Percentiles rank a stretch among this genome's conserved stretches.
Evolutionary conservation across 2,113 vertebrate genomes (phyloP).

Genomic region (Gavialis gangeticus): DNA sequence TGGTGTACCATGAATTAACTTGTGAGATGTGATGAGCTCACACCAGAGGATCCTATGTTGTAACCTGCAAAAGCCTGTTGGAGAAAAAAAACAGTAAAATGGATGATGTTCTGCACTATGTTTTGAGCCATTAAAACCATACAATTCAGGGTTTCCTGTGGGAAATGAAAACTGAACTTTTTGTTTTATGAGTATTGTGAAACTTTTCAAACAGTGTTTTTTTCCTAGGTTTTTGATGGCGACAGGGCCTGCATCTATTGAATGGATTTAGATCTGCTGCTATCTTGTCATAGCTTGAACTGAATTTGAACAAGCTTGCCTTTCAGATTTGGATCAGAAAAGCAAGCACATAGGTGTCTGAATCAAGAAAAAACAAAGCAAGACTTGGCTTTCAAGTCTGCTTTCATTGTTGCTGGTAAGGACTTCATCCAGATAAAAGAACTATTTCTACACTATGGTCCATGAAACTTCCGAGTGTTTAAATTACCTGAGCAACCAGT

Average conservation of each 20-base stretch:
- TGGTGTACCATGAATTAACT: neutral
- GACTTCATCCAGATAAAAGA: conserved; percentile 7
- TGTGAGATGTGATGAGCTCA: neutral
- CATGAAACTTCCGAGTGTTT: neutral
- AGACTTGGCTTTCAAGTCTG: conserved; percentile 15
- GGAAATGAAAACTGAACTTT: neutral
- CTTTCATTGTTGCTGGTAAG: neutral
- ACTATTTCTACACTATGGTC: neutral
- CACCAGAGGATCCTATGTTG: neutral
- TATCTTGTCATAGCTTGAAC: neutral
- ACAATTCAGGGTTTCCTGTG: neutral
- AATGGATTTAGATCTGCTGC: conserved; percentile 22
- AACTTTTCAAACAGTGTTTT: conserved; percentile 19
- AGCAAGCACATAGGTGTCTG: conserved; percentile 29
- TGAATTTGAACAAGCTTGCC: conserved; percentile 36
- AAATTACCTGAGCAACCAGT: neutral
- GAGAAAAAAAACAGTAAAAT: neutral
- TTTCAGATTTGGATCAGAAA: conserved; percentile 53
- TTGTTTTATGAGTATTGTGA: neutral
- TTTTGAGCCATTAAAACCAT: neutral
- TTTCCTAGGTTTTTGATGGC: neutral
- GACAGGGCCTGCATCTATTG: neutral
- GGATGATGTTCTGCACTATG: neutral
- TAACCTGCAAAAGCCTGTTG: neutral
- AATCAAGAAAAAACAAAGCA: neutral